Conservation (phyloP, 2,888 invertebrate species). For the Idaea aversata region DNA sequence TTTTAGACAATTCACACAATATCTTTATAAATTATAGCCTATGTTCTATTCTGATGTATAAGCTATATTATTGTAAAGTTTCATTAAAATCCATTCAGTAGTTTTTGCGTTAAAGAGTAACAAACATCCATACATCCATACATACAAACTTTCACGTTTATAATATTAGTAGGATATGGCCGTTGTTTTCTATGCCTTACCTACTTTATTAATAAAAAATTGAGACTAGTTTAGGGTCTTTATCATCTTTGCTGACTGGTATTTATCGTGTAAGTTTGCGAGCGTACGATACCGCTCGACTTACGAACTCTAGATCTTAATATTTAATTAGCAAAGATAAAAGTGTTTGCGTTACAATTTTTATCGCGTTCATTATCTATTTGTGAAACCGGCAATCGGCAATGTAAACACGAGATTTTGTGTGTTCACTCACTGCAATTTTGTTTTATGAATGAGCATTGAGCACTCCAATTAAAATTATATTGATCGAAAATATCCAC, state of each 20-base stretch:
- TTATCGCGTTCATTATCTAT: conserved; percentile 43
- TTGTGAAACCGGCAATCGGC: conserved; percentile 32
- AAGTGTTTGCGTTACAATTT: conserved; percentile 40
- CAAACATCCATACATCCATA: too few species aligned
- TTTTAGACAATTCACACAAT: too few species aligned
- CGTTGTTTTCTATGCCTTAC: neutral
- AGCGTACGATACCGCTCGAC: conserved; percentile 9
- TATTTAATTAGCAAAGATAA: conserved; percentile 58
- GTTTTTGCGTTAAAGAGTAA: too few species aligned
- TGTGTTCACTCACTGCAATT: conserved; percentile 11
- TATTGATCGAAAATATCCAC: conserved; percentile 1
- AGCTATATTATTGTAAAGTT: too few species aligned
- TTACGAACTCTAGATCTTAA: conserved; percentile 14
- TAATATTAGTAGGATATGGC: too few species aligned
- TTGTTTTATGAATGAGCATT: conserved; percentile 3
- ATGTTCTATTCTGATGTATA: too few species aligned
- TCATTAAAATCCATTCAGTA: too few species aligned
- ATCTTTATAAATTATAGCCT: too few species aligned
- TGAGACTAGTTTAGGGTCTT: conserved; percentile 4
- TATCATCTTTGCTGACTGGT: conserved; percentile 15
- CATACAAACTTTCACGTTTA: too few species aligned
- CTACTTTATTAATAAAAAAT: neutral
- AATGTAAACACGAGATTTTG: conserved; percentile 39
- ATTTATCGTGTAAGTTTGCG: conserved; percentile 10
- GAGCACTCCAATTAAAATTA: neutral